phyloP scores from a whole-genome alignment of 2,888 invertebrate genomes.

The Priocnemis perturbator region DNA sequence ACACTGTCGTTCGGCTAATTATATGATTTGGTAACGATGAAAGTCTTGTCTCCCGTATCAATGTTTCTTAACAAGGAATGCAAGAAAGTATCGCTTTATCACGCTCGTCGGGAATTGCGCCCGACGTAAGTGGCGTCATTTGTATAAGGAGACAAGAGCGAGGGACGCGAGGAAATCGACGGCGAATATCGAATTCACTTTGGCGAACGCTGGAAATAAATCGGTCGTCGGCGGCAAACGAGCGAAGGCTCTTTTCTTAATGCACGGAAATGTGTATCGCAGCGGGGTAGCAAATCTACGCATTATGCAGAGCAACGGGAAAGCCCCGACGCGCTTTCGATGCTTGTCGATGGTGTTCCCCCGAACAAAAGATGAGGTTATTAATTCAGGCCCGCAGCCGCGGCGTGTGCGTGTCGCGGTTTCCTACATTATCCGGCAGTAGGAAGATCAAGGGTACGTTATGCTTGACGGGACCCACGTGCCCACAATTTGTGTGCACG shows the following conservation, averaged over 20 bases:
- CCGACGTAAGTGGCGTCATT: neutral
- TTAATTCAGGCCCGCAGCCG: neutral
- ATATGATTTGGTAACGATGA: too few relatives aligned
- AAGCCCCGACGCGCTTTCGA: slow-evolving; percentile 19
- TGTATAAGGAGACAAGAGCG: neutral
- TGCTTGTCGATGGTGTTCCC: slow-evolving; percentile 20
- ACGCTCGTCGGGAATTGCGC: neutral
- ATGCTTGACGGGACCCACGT: too few relatives aligned
- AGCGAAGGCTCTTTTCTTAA: slow-evolving; percentile 58
- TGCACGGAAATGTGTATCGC: slow-evolving; percentile 54
- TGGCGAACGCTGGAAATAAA: slow-evolving; percentile 47
- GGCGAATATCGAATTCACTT: slow-evolving; percentile 23
- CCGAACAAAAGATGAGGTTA: slow-evolving; percentile 21
- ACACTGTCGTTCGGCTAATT: too few relatives aligned
- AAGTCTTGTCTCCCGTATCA: too few relatives aligned
- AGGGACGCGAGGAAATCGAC: neutral
- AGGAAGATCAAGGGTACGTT: too few relatives aligned
- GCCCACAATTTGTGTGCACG: too few relatives aligned
- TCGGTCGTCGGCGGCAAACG: slow-evolving; percentile 52
- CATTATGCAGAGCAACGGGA: slow-evolving; percentile 46
- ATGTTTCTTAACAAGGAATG: neutral
- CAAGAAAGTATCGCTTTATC: neutral
- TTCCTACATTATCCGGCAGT: too few relatives aligned
- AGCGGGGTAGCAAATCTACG: slow-evolving; percentile 53
- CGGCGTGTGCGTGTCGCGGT: neutral